Percentiles rank a stretch among this genome's conserved stretches.
phyloP scores from a whole-genome alignment of 1,140 invertebrate species.

The Harpegnathos saltator region DNA sequence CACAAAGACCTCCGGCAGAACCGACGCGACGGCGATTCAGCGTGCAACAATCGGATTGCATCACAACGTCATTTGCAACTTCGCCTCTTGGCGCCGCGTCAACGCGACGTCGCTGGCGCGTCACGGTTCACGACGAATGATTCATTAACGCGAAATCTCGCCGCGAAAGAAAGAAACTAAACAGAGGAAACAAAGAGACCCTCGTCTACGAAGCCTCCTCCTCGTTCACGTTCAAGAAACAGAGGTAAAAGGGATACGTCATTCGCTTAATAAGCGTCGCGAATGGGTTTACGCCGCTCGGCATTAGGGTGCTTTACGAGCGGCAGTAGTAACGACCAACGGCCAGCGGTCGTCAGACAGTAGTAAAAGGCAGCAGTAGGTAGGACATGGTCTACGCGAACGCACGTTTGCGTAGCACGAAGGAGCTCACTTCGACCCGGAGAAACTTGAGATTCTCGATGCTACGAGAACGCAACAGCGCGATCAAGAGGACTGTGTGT shows the following conservation, averaged over 20 bases:
- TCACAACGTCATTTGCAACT: constrained; percentile 42
- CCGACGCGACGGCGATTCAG: not conserved
- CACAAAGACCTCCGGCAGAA: not conserved
- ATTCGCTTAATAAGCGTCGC: constrained; percentile 47
- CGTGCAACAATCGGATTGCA: constrained; percentile 17
- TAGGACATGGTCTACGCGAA: not conserved
- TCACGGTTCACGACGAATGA: constrained; percentile 17
- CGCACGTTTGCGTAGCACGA: no score
- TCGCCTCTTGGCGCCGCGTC: constrained; percentile 56
- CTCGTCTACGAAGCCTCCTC: not conserved
- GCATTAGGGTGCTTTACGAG: not conserved
- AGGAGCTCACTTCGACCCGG: not conserved
- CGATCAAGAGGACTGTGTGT: no score
- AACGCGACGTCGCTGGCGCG: constrained; percentile 32
- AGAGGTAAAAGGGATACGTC: no score
- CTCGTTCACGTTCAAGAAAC: no score
- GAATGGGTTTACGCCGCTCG: not conserved
- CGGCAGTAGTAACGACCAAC: constrained; percentile 47
- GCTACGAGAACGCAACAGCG: no score
- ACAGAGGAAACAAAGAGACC: not conserved
- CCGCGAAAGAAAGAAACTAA: not conserved
- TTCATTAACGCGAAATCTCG: constrained; percentile 40
- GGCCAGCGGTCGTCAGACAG: constrained; percentile 19
- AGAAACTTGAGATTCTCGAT: no score
- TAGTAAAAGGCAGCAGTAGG: constrained; percentile 41